Conservation (phyloP, 2,113 vertebrate species). For the Lycaon pictus region DNA sequence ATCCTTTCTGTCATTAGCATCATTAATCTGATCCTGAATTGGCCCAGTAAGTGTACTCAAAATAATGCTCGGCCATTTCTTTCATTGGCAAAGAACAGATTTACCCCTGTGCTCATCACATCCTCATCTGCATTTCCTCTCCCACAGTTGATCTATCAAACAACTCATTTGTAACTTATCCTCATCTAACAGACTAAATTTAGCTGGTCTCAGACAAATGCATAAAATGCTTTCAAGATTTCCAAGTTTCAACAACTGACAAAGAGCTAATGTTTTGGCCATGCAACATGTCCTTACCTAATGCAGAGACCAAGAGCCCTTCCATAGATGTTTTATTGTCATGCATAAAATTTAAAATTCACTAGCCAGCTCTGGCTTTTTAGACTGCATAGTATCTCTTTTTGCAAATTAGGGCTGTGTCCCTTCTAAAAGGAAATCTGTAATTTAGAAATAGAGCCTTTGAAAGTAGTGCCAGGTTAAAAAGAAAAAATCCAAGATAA, state of each 20-base stretch:
- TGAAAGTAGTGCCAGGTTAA: constrained; percentile 28
- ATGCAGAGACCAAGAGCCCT: background rate
- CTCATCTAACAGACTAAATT: constrained; percentile 52
- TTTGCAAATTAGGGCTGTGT: background rate
- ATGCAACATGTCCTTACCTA: background rate
- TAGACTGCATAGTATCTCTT: background rate
- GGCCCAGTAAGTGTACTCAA: background rate
- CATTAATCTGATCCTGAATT: background rate
- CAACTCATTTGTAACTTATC: constrained; percentile 65
- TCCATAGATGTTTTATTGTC: constrained; percentile 11
- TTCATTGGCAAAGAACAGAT: background rate
- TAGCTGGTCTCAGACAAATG: constrained; percentile 23
- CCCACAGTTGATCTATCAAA: constrained; percentile 51
- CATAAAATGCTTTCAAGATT: constrained; percentile 53
- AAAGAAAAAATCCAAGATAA: constrained; percentile 42
- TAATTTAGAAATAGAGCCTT: constrained; percentile 59
- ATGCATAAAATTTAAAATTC: constrained; percentile 38
- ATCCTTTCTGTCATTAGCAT: background rate
- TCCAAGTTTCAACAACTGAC: constrained; percentile 45
- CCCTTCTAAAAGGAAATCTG: constrained; percentile 51
- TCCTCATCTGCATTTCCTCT: constrained; percentile 50
- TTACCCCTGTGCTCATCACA: background rate
- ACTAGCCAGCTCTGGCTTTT: background rate
- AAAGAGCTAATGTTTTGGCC: background rate
- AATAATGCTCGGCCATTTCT: constrained; percentile 22